Evolutionary conservation across 2,113 vertebrate species (phyloP).

Genomic region (Psittacula cyanocephala): DNA sequence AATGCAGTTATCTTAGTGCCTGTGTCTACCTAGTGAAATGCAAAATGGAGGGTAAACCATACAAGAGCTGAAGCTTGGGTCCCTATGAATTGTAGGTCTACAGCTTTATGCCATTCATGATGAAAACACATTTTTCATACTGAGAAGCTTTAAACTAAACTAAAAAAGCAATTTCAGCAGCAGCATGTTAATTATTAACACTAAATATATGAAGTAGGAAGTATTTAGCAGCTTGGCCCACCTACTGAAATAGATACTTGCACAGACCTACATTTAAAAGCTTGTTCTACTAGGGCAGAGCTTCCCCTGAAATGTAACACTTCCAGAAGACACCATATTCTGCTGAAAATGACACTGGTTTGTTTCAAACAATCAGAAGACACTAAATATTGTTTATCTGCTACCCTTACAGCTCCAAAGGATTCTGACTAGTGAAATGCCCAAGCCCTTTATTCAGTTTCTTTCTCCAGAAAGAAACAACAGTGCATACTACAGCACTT

Average conservation of each 20-base stretch:
- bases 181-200: background rate
- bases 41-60: background rate
- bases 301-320: background rate
- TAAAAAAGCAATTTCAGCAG: background rate
- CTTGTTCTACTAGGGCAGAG: background rate
- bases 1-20: background rate
- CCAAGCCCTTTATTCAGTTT: background rate
- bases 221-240: background rate
- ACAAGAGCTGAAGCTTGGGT: background rate
- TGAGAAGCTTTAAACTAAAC: background rate
- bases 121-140: background rate
- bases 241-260: background rate
- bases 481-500: background rate
- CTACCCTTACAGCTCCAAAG: background rate
- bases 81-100: background rate
- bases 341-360: background rate
- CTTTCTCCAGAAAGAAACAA: background rate
- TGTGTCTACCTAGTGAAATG: background rate
- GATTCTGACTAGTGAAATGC: background rate
- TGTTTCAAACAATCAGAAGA: background rate
- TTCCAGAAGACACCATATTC: background rate
- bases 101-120: background rate
- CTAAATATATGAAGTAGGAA: background rate
- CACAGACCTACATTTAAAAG: background rate
- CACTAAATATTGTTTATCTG: background rate